phyloP scores from a whole-genome alignment of 35 echinoderm and acorn worm species.

The Apostichopus parvimensis region DNA sequence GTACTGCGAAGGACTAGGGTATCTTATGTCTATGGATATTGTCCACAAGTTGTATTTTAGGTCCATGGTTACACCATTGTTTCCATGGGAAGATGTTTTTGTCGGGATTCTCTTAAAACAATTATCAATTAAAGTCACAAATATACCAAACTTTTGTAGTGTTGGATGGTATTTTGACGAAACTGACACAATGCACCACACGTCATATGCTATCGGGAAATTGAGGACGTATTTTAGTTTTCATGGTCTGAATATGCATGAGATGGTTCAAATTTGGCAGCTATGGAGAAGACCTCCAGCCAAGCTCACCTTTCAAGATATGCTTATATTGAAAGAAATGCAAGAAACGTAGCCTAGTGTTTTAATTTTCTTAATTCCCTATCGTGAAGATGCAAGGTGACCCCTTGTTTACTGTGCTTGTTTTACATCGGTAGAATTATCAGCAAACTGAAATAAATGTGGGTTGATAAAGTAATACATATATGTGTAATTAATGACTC shows the following conservation, averaged over 20 bases:
- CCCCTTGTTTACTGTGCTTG: too few species aligned
- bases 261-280: neutral
- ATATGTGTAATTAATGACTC: too few species aligned
- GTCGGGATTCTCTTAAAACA: constrained; percentile 30
- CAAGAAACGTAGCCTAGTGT: too few species aligned
- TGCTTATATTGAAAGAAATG: too few species aligned
- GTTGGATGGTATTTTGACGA: constrained; percentile 16
- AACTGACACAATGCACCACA: neutral
- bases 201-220: neutral
- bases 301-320: neutral
- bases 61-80: constrained; percentile 55
- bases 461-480: too few species aligned
- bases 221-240: neutral
- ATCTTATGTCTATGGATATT: constrained; percentile 76
- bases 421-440: too few species aligned
- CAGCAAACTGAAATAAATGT: too few species aligned
- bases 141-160: constrained; percentile 7
- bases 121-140: constrained; percentile 3
- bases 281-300: neutral
- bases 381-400: too few species aligned
- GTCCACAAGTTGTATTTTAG: constrained; percentile 60
- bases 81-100: constrained; percentile 83
- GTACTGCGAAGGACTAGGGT: constrained; percentile 70
- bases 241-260: neutral
- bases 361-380: too few species aligned